Evolutionary conservation across 2,113 vertebrate genomes (phyloP), one percentile per base, ranked within the genome.

Genomic region (Neotoma lepida): DNA sequence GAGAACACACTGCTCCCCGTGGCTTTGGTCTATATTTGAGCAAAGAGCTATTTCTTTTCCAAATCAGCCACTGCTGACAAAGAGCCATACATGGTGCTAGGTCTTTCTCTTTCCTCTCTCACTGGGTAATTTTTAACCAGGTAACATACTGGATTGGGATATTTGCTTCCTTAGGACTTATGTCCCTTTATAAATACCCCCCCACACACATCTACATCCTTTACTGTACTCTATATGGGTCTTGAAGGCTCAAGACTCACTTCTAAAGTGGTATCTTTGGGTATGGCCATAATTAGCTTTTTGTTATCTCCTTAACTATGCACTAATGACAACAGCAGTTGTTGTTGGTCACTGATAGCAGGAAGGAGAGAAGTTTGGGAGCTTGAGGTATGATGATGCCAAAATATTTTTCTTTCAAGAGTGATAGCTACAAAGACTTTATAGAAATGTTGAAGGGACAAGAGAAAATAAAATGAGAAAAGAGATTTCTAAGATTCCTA

Each of bases 331-430:
- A 77, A 26, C 13, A 71, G 26, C 46, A 58, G 56, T 88, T 66
- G 44, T 51, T 85, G 54, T 84, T 10, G 12, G 6, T 77, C 71
- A 61, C 64, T 94, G 61, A 92, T 30, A 90, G 22, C 35, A 90
- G 71, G 20, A 93, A 56, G 46, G 70, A 85, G 33, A 78, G 64
- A 91, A 89, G 44, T 80, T 86, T 46, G 51, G 88, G 26, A 84
- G 20, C 30, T 56, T 73, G 2, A 77, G 63, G 51, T 66, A 33
- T 78, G 17, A 76, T 30, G 70, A 86, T 77, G 26, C 18, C 66
- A 78, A 91, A 82, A 68, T 74, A 49, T 63, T 93, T 91, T 61
- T 39, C 49, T 93, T 61, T 94, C 41, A 86, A 86, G 73, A 92
- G 61, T 71, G 26, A 82, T 9, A 90, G 64, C 33, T 12, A 35